These are phyloP conservation scores for Spilarctia lutea DNA, from an alignment of 2,888 invertebrate species.

Conservation along the genomic window DNA sequence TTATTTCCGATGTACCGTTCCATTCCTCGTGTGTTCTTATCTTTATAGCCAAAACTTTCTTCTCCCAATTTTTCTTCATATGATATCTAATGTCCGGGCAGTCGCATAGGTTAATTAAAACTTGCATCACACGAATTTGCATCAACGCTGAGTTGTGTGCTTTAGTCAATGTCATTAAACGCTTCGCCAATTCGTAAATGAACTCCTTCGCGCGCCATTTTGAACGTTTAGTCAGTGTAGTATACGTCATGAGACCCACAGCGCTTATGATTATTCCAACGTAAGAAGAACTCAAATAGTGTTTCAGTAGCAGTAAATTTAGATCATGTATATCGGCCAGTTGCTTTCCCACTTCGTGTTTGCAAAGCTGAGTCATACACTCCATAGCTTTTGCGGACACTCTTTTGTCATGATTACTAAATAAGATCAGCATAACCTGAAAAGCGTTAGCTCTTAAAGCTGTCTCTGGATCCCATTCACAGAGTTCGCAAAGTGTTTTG, in stretches of 20 bases:
- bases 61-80: conserved; percentile 65
- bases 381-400: conserved; percentile 72
- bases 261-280: conserved; percentile 68
- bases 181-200: conserved; percentile 60
- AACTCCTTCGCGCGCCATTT: conserved; percentile 79
- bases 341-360: conserved; percentile 70
- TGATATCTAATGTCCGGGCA: conserved; percentile 74
- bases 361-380: conserved; percentile 75
- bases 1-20: conserved; percentile 72
- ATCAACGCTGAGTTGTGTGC: conserved; percentile 65
- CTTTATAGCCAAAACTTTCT: conserved; percentile 54
- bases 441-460: conserved; percentile 75
- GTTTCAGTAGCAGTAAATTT: conserved; percentile 56
- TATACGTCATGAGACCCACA: conserved; percentile 68
- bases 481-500: conserved; percentile 67
- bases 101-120: conserved; percentile 77
- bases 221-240: conserved; percentile 73
- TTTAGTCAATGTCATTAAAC: conserved; percentile 61
- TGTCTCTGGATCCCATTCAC: conserved; percentile 70
- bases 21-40: conserved; percentile 73
- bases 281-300: conserved; percentile 52
- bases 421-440: conserved; percentile 67
- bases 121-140: conserved; percentile 71
- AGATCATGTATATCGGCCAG: conserved; percentile 75
- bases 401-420: conserved; percentile 59